phyloP scores from a whole-genome alignment of 2,888 invertebrate species.

The Uloborus plumipes region DNA sequence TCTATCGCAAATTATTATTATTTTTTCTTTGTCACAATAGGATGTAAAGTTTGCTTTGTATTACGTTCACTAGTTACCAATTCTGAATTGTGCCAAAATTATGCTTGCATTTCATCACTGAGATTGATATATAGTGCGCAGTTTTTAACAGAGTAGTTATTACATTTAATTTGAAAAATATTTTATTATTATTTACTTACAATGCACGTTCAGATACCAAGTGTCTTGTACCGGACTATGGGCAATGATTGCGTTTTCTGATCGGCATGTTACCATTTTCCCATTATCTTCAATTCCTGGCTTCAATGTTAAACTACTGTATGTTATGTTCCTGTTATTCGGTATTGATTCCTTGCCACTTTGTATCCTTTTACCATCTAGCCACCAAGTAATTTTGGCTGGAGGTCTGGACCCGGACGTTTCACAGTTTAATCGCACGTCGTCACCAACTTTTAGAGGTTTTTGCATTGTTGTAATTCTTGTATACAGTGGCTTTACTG shows the following conservation, averaged over 20 bases:
- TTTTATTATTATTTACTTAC: constrained; percentile 67
- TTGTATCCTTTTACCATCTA: constrained; percentile 63
- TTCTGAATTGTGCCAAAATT: too few relatives aligned
- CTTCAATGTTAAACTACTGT: constrained; percentile 66
- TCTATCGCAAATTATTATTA: too few relatives aligned
- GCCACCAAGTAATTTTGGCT: constrained; percentile 66
- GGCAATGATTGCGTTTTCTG: constrained; percentile 67
- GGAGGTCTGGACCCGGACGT: constrained; percentile 66
- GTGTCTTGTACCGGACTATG: constrained; percentile 67
- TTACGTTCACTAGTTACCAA: too few relatives aligned
- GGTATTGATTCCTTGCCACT: constrained; percentile 64
- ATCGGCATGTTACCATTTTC: constrained; percentile 67
- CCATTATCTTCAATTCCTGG: constrained; percentile 68
- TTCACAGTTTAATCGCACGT: constrained; percentile 64
- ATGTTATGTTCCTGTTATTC: constrained; percentile 66
- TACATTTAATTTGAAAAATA: too few relatives aligned
- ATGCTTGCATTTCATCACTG: too few relatives aligned
- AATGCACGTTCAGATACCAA: constrained; percentile 67
- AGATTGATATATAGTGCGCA: too few relatives aligned
- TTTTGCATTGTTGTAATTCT: constrained; percentile 61
- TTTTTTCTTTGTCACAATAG: too few relatives aligned
- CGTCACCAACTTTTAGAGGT: constrained; percentile 63
- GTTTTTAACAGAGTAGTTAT: too few relatives aligned
- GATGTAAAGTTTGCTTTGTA: too few relatives aligned
- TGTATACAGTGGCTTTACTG: constrained; percentile 63